Base-by-base conservation (phyloP, 2,888 invertebrate species). In the Branchipolynoe longqiensis region DNA sequence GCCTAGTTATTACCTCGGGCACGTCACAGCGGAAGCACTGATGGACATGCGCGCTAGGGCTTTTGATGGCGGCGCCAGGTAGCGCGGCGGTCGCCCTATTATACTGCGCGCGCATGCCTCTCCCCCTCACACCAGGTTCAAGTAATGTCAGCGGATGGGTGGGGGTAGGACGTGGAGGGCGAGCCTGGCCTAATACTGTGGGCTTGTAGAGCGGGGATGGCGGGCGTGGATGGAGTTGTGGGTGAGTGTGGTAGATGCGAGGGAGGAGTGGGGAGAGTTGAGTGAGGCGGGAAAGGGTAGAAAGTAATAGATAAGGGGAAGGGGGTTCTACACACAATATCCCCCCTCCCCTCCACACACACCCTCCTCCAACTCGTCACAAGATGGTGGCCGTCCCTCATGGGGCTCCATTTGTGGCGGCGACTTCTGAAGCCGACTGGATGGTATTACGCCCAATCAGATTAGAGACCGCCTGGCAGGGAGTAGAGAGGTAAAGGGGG, bases 381-480 rank as follows among this genome's bases (percentile, higher is more conserved):
- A n/a, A n/a, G n/a, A n/a, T n/a, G n/a, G n/a, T n/a, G n/a, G n/a
- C n/a, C n/a, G n/a, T n/a, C 69, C 69, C 28, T 28, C n/a, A 28
- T 25, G 28, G 12, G 62, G 62, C 62, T 69, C 69, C 69, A 69
- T 69, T 69, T 69, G 69, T n/a, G n/a, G 48, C 69, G 69, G 4
- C 69, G 69, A 69, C 69, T 69, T 69, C 69, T 69, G 38, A 69
- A 69, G 69, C 36, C 69, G 38, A 22, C 69, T 36, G 69, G 69
- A 38, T 38, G 69, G 38, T 69, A 69, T 69, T 69, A 69, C 36
- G 69, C 38, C 36, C 36, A 69, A 69, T 69, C 69, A 33, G 69
- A 69, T 69, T 69, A 69, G n/a, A 69, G 69, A 69, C 36, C n/a
- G 33, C 36, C 69, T 38, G 18, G 69, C 69, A 22, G 33, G n/a